Conservation (phyloP, 2,797 vertebrate species). For the Artibeus jamaicensis region DNA sequence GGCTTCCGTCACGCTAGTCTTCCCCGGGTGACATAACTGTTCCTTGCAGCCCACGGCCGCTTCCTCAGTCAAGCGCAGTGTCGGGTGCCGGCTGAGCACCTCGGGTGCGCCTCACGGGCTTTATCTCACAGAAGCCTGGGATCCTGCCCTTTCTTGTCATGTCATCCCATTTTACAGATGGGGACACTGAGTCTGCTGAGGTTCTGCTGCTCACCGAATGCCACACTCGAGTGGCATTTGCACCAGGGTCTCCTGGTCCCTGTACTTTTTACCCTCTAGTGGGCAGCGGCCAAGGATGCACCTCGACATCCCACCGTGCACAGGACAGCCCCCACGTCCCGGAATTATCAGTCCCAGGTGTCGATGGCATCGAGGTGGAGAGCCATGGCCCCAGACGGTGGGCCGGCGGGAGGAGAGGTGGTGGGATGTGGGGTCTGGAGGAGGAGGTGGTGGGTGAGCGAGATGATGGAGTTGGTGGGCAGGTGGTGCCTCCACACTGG, state of each 20-base stretch:
- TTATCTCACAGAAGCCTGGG: neutral
- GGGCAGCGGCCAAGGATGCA: neutral
- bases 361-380: neutral
- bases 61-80: neutral
- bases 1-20: neutral
- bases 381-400: fast-evolving
- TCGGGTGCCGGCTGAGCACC: neutral
- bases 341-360: fast-evolving
- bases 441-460: neutral
- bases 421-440: neutral
- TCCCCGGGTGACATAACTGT: fast-evolving
- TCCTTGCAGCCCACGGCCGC: neutral
- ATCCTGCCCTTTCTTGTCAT: fast-evolving
- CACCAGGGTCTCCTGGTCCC: fast-evolving
- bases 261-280: neutral
- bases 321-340: neutral
- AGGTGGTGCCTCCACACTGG: fast-evolving
- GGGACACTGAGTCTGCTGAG: neutral
- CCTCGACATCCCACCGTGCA: fast-evolving
- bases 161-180: neutral
- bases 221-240: neutral
- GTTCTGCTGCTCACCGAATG: too few species aligned
- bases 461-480: too few species aligned
- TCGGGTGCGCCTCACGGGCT: fast-evolving
- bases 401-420: neutral